Base-by-base conservation (phyloP, 2,797 vertebrate species). In the Masticophis lateralis region DNA sequence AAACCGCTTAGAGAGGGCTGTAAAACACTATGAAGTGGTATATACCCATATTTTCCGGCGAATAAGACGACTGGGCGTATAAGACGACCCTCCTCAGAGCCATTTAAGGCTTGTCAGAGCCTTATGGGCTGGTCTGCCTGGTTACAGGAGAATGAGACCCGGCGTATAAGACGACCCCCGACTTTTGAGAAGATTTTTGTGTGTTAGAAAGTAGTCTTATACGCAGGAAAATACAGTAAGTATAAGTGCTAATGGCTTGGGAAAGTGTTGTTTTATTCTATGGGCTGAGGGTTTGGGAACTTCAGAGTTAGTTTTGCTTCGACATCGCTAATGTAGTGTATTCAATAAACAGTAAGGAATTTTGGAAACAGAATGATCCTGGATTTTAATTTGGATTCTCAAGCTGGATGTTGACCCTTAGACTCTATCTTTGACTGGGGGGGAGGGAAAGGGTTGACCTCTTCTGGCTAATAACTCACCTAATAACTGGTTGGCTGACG, bases 401-500 rank as follows among this genome's bases (percentile, higher is more conserved):
- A 1, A 74, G 32, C 7, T 7, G 69, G n/a, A 74, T 37, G 69
- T 74, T 37, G 16, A 74, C 69, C 16, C 32, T 37, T 83, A 25
- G 4, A 2, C 25, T 25, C 79, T 47, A 12, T 7, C 16, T 4
- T 43, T 32, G 0, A 66, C 22, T 0, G 0, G 55, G 25, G 2
- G n/a, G 3, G n/a, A 53, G 51, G 18, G 43, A 47, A 66, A 47
- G 20, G 4, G 10, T 25, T 5, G 88, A 7, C 1, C 27, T 16
- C 32, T 16, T 57, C 83, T 12, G 25, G 92, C 32, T 63, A 98
- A 66, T 66, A n/a, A 66, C 99, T 95, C 95, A 99, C 99, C 99
- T 91, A 99, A 96, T 87, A 99, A 98, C 97, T 99, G 99, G 97
- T 99, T 99, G 66, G 99, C 99, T 20, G 99, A 99, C 1, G 99